A percentile compares a stretch with the other conserved stretches of the same genome.
Evolutionary conservation across 2,888 invertebrate species (phyloP).

Genomic region (Noctua janthina): DNA sequence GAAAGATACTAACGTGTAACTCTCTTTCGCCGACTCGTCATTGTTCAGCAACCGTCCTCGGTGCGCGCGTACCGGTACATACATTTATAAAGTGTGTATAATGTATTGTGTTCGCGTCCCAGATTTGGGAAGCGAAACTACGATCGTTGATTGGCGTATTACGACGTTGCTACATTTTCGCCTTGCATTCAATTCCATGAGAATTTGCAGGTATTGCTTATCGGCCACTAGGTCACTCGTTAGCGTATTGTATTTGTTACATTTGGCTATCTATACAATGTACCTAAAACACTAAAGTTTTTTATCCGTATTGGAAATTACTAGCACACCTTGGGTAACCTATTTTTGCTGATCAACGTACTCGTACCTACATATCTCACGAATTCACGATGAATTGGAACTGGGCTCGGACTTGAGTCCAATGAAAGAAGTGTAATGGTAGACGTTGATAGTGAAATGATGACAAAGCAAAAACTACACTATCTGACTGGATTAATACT

Average conservation of each 20-base stretch:
- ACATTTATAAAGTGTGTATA: conserved; percentile 74
- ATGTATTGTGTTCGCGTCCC: conserved; percentile 84
- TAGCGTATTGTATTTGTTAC: conserved; percentile 73
- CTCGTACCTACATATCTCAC: not conserved
- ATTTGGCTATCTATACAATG: conserved; percentile 60
- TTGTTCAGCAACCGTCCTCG: conserved; percentile 78
- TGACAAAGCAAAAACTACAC: conserved; percentile 4
- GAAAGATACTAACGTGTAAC: conserved; percentile 79
- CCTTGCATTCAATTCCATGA: conserved; percentile 89
- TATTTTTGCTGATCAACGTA: conserved; percentile 24
- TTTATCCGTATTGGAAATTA: conserved; percentile 63
- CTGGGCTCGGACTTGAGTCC: too few species aligned
- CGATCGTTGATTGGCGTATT: conserved; percentile 87
- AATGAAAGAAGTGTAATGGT: not conserved
- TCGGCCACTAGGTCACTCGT: conserved; percentile 85
- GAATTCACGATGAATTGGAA: conserved; percentile 3
- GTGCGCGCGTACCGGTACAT: conserved; percentile 79
- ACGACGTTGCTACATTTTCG: conserved; percentile 88
- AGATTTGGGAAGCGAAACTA: conserved; percentile 87
- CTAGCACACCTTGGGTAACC: conserved; percentile 38
- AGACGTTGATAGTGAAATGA: not conserved
- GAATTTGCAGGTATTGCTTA: conserved; percentile 85
- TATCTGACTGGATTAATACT: not conserved
- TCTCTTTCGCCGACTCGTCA: conserved; percentile 81
- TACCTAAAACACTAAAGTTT: conserved; percentile 59